phyloP scores from a whole-genome alignment of 2,797 vertebrate species.

The Platyrinchus mystaceus region DNA sequence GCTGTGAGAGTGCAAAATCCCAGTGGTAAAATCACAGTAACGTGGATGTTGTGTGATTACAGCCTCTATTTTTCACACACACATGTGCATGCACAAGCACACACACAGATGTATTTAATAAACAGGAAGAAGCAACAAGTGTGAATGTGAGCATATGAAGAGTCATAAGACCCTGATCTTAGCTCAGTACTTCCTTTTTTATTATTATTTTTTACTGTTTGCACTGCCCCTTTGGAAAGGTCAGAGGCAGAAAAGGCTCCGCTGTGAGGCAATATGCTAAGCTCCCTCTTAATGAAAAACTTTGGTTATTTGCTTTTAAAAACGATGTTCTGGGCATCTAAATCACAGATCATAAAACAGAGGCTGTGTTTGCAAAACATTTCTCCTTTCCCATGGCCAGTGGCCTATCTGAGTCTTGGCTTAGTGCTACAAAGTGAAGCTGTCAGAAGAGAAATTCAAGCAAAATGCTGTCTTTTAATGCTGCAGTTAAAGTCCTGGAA shows the following conservation, averaged over 20 bases:
- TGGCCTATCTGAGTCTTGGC: rapidly evolving
- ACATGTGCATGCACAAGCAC: rapidly evolving
- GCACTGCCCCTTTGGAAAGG: background rate
- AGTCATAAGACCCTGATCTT: background rate
- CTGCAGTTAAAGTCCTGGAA: background rate
- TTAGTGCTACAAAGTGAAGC: background rate
- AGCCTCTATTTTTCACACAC: background rate
- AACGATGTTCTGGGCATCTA: background rate
- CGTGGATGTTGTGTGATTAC: rapidly evolving
- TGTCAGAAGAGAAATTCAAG: background rate
- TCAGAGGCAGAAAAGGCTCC: background rate
- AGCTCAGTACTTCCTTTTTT: background rate
- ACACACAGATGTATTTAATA: background rate
- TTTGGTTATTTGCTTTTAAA: background rate
- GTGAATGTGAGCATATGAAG: background rate
- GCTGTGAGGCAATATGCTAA: background rate
- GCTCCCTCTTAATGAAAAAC: background rate
- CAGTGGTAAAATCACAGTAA: background rate
- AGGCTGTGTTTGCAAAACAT: background rate
- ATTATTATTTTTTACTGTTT: background rate
- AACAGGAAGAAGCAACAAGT: background rate
- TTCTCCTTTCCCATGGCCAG: background rate
- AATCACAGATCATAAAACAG: background rate
- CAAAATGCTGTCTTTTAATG: background rate
- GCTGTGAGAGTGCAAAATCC: background rate